Evolutionary conservation across 2,888 invertebrate genomes (phyloP).

Genomic region (Carcina quercana): DNA sequence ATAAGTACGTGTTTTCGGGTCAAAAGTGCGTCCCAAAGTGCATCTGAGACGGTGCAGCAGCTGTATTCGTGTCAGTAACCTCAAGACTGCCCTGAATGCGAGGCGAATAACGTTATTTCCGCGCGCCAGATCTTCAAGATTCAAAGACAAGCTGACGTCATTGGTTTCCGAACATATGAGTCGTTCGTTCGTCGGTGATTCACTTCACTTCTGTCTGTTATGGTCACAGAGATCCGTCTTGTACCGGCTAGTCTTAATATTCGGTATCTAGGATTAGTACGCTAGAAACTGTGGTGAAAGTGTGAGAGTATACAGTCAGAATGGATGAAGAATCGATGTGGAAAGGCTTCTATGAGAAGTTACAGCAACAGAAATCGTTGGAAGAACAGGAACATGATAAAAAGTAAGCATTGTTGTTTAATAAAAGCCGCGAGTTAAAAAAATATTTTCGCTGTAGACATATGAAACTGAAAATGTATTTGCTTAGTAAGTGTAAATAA

Average conservation of each 20-base stretch:
- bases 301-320: slow-evolving; percentile 14
- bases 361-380: slow-evolving; percentile 76
- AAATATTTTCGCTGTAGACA: no score
- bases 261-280: not conserved
- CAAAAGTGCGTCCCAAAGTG: slow-evolving; percentile 6
- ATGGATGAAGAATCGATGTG: slow-evolving; percentile 86
- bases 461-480: no score
- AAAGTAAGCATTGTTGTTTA: slow-evolving; percentile 63
- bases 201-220: slow-evolving; percentile 24
- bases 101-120: slow-evolving; percentile 29
- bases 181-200: slow-evolving; percentile 54
- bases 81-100: slow-evolving; percentile 17
- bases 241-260: not conserved
- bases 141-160: slow-evolving; percentile 56
- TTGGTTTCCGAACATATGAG: slow-evolving; percentile 47
- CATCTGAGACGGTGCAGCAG: slow-evolving; percentile 12
- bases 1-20: no score
- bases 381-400: slow-evolving; percentile 79
- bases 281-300: not conserved
- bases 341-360: slow-evolving; percentile 82
- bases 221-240: slow-evolving; percentile 1
- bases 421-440: no score
- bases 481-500: no score
- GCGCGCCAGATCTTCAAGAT: slow-evolving; percentile 30
- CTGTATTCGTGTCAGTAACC: slow-evolving; percentile 37